These are phyloP conservation scores for Bubo blakistoni DNA, from an alignment of 2,113 vertebrate genomes.

Conservation along the genomic window DNA sequence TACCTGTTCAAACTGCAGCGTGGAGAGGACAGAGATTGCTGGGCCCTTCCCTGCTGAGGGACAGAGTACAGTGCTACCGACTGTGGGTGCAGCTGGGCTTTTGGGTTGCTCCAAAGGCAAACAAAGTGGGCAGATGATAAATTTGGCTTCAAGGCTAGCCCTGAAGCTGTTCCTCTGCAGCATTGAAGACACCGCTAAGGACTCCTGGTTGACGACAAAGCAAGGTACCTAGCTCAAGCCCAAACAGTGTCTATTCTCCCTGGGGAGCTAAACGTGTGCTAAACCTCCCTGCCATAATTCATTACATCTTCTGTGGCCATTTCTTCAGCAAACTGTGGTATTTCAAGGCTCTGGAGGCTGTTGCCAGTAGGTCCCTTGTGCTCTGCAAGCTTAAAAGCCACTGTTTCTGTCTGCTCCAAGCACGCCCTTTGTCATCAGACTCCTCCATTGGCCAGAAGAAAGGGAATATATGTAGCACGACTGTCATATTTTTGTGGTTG, in stretches of 20 bases:
- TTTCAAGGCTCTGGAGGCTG: neutral
- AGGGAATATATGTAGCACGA: neutral
- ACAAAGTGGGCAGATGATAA: neutral
- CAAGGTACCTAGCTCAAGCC: neutral
- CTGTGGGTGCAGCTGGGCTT: neutral
- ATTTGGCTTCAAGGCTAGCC: neutral
- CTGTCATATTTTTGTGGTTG: neutral
- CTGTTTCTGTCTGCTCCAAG: neutral
- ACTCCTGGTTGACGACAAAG: neutral
- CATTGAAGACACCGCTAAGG: neutral
- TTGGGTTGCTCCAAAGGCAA: neutral
- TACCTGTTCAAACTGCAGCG: neutral
- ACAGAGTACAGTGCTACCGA: rapidly evolving
- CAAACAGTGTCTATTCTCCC: neutral
- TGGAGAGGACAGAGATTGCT: neutral
- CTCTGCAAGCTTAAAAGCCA: neutral
- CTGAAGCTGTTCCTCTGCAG: neutral
- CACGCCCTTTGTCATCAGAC: neutral
- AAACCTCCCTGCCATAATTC: neutral
- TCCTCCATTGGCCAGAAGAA: neutral
- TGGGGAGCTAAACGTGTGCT: neutral
- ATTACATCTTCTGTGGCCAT: neutral
- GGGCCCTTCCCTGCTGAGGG: neutral
- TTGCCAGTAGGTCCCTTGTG: neutral
- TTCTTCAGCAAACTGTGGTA: neutral